Conservation (phyloP, 2,113 vertebrate genomes). For the Erythrolamprus reginae region DNA sequence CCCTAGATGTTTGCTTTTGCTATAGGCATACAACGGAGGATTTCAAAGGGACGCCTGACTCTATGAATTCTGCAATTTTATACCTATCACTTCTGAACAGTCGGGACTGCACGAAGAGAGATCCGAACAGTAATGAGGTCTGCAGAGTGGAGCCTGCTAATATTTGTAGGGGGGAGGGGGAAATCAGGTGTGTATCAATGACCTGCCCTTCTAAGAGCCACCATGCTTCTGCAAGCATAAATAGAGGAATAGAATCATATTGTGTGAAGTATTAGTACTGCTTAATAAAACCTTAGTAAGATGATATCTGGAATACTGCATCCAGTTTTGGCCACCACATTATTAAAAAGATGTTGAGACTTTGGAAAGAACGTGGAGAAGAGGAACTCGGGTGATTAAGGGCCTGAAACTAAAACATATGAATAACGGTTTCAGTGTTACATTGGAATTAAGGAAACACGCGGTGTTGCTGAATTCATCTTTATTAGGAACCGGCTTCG, state of each 20-base stretch:
- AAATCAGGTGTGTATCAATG: neutral
- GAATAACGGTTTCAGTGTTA: too few relatives aligned
- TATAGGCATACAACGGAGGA: neutral
- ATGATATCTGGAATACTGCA: neutral
- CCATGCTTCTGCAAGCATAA: neutral
- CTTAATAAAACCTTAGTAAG: neutral
- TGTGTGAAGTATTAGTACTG: neutral
- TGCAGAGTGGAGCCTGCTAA: neutral
- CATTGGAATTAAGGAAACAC: too few relatives aligned
- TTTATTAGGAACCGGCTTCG: too few relatives aligned
- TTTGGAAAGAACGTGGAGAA: neutral
- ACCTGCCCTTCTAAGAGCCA: neutral
- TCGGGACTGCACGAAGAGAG: neutral
- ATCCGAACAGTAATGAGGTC: neutral
- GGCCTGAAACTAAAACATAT: neutral
- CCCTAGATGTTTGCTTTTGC: slow-evolving; percentile 36
- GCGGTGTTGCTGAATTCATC: too few relatives aligned
- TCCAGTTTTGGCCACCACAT: neutral
- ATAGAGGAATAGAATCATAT: neutral
- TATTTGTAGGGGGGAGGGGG: neutral
- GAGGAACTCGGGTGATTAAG: neutral
- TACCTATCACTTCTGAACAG: slow-evolving; percentile 18
- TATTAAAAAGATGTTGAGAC: neutral
- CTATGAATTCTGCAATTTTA: neutral
- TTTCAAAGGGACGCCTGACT: slow-evolving; percentile 15